Evolutionary conservation across 2,888 invertebrate genomes (phyloP).

Genomic region (Pterostichus niger): DNA sequence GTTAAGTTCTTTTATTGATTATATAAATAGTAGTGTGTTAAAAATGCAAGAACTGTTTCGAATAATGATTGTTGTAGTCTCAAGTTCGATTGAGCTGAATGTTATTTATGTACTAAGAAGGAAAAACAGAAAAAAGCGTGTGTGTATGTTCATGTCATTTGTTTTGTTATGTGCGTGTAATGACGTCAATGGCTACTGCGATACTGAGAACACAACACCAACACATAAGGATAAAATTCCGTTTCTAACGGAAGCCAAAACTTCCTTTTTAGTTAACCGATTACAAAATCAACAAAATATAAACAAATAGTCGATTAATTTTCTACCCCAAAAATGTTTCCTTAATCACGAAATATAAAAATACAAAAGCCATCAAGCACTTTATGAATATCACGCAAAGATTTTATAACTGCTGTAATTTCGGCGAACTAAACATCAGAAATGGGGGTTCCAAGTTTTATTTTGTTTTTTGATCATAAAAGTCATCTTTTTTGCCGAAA

Average conservation of each 20-base stretch:
- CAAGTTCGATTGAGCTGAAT: not conserved
- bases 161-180: conserved; percentile 48
- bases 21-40: not conserved
- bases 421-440: not conserved
- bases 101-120: conserved; percentile 14
- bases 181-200: conserved; percentile 45
- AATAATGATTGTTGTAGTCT: not conserved
- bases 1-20: too few species aligned
- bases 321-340: not conserved
- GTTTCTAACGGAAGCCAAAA: conserved; percentile 44
- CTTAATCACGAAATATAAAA: conserved; percentile 3
- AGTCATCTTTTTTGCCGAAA: too few species aligned
- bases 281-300: conserved; percentile 8
- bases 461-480: not conserved
- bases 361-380: not conserved
- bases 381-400: not conserved
- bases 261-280: conserved; percentile 36
- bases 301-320: conserved; percentile 4
- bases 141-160: conserved; percentile 43
- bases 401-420: not conserved
- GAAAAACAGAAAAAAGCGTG: conserved; percentile 48
- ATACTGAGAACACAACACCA: conserved; percentile 39
- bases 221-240: conserved; percentile 51
- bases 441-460: not conserved
- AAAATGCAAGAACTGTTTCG: not conserved